A percentile compares a stretch with the other conserved stretches of the same genome.
Conservation (phyloP, 1,140 invertebrate species). For the Anagrus nilaparvatae region DNA sequence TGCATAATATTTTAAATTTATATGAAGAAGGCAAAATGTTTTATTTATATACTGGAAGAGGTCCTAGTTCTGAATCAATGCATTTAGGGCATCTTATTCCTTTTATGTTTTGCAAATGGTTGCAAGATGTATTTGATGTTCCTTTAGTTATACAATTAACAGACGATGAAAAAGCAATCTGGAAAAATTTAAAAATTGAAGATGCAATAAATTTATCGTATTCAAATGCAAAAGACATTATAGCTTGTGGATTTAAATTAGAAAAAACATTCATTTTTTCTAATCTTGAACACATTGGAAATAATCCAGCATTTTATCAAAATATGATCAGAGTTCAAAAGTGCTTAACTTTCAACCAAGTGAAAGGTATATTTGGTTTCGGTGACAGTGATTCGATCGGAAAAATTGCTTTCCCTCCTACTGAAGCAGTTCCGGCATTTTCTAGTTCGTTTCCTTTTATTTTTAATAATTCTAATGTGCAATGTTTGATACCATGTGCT, state of each 20-base stretch:
- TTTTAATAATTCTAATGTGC: constrained; percentile 75
- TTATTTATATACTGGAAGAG: constrained; percentile 95
- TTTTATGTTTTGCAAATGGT: constrained; percentile 90
- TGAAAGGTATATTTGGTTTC: constrained; percentile 95
- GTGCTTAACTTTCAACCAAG: constrained; percentile 92
- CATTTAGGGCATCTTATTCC: constrained; percentile 97
- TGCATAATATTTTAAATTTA: constrained; percentile 72
- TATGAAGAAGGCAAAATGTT: constrained; percentile 89
- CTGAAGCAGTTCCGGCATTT: constrained; percentile 92
- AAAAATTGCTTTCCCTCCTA: constrained; percentile 93
- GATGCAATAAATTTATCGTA: constrained; percentile 75
- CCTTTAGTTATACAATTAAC: constrained; percentile 94
- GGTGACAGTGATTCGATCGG: constrained; percentile 91
- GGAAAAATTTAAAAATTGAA: constrained; percentile 91
- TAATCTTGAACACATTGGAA: constrained; percentile 87
- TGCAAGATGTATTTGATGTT: constrained; percentile 96
- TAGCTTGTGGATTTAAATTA: constrained; percentile 92
- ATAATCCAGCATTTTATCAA: constrained; percentile 81
- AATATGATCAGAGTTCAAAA: constrained; percentile 88
- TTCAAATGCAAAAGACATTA: constrained; percentile 97
- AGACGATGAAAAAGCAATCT: constrained; percentile 97
- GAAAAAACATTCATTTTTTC: constrained; percentile 98
- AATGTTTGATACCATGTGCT: constrained; percentile 94
- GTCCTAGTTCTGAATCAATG: constrained; percentile 91
- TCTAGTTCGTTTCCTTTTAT: constrained; percentile 93